Evolutionary conservation across 2,113 vertebrate genomes (phyloP).

Genomic region (Montifringilla adamsi): DNA sequence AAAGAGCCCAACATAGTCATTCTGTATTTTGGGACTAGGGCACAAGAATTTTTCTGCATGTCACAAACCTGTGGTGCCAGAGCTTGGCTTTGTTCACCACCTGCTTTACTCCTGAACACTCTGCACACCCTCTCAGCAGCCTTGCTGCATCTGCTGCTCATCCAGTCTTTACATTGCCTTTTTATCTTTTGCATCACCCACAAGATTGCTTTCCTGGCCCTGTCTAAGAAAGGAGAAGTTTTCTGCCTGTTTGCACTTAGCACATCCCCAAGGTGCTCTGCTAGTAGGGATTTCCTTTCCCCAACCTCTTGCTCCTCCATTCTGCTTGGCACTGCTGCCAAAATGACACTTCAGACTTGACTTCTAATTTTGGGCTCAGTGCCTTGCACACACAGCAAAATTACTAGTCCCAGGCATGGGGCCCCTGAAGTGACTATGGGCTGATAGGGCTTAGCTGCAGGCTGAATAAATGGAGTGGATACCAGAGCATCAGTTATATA

Average conservation of each 20-base stretch:
- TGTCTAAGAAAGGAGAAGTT: neutral
- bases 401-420: neutral
- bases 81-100: neutral
- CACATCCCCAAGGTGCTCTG: neutral
- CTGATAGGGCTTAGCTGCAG: neutral
- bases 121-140: neutral
- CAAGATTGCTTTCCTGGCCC: neutral
- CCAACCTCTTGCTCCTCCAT: neutral
- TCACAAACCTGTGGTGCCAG: neutral
- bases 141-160: neutral
- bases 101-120: neutral
- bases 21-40: neutral
- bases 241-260: neutral
- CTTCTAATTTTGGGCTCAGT: neutral
- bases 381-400: neutral
- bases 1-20: neutral
- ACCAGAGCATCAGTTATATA: neutral
- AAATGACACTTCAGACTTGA: neutral
- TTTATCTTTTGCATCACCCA: neutral
- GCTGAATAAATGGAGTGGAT: neutral
- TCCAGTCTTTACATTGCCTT: neutral
- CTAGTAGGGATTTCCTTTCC: neutral
- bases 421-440: neutral
- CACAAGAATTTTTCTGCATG: neutral
- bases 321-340: neutral